These are phyloP conservation scores for Tetraodon nigroviridis DNA, from an alignment of 2,113 vertebrate species.

Conservation along the genomic window DNA sequence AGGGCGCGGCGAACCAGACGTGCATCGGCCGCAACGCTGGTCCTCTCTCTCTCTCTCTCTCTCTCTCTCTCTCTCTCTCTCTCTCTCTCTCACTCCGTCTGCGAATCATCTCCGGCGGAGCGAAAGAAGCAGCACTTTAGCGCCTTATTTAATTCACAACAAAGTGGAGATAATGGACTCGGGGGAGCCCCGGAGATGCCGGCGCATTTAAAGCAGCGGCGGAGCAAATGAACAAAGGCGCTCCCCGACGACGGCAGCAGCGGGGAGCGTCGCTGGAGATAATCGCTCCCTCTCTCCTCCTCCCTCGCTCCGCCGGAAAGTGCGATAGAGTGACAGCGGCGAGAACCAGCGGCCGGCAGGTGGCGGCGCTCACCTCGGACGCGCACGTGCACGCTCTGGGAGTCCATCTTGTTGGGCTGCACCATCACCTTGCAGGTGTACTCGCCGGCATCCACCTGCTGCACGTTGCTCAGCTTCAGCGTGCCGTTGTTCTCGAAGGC, in stretches of 20 bases:
- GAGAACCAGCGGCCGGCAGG: too few relatives aligned
- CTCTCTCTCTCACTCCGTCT: too few relatives aligned
- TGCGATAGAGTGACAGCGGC: constrained; percentile 48
- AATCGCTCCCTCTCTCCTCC: constrained; percentile 43
- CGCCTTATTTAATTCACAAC: constrained; percentile 82
- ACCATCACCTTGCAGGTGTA: constrained; percentile 96
- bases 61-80: too few relatives aligned
- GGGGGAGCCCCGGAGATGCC: constrained; percentile 69
- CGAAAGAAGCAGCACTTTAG: constrained; percentile 78
- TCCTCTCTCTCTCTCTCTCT: too few relatives aligned
- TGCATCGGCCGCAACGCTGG: too few relatives aligned
- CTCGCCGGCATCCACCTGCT: constrained; percentile 93
- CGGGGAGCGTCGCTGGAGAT: constrained; percentile 66
- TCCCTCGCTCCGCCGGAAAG: constrained; percentile 34
- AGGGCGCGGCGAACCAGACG: too few relatives aligned
- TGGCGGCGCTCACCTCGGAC: constrained; percentile 84
- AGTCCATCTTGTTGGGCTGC: constrained; percentile 93
- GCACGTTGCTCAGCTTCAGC: constrained; percentile 91
- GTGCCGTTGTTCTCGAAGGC: constrained; percentile 98
- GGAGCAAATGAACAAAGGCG: constrained; percentile 77
- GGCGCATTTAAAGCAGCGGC: constrained; percentile 72
- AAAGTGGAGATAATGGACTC: constrained; percentile 81
- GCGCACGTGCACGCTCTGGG: constrained; percentile 90
- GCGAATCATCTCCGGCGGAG: constrained; percentile 16
- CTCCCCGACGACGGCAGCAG: constrained; percentile 57